Percentiles rank a stretch among this genome's conserved stretches.
Conservation (phyloP, 2,797 vertebrate species). For the Catamblyrhynchus diadema region DNA sequence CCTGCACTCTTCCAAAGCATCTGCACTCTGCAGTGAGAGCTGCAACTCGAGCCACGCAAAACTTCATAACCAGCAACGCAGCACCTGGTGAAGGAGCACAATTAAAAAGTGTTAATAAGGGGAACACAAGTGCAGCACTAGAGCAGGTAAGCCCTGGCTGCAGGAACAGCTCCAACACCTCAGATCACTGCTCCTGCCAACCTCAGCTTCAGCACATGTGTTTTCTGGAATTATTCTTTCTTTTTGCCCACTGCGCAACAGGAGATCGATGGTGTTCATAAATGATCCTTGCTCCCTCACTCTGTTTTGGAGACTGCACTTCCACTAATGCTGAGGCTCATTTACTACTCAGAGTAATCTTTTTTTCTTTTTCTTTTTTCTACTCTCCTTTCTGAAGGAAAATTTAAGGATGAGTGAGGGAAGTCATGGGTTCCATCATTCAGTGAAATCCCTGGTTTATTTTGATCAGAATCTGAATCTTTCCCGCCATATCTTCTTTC, state of each 20-base stretch:
- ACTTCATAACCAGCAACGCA: neutral
- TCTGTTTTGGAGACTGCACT: neutral
- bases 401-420: neutral
- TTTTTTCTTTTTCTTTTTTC: neutral
- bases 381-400: neutral
- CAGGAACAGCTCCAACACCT: neutral
- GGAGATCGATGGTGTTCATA: neutral
- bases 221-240: neutral
- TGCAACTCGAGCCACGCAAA: neutral
- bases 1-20: neutral
- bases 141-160: neutral
- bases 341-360: neutral
- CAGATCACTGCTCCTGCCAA: accelerated
- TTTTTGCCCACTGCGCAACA: neutral
- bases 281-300: neutral
- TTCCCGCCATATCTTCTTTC: neutral
- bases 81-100: neutral
- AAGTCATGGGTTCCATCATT: neutral
- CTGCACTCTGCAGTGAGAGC: neutral
- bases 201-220: accelerated
- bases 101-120: neutral
- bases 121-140: neutral
- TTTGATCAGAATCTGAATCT: neutral
- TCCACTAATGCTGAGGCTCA: neutral
- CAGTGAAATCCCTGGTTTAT: neutral